A percentile compares a stretch with the other conserved stretches of the same genome.
These are phyloP conservation scores for Tympanoctomys barrerae DNA, from an alignment of 2,797 vertebrate species.

Conservation along the genomic window DNA sequence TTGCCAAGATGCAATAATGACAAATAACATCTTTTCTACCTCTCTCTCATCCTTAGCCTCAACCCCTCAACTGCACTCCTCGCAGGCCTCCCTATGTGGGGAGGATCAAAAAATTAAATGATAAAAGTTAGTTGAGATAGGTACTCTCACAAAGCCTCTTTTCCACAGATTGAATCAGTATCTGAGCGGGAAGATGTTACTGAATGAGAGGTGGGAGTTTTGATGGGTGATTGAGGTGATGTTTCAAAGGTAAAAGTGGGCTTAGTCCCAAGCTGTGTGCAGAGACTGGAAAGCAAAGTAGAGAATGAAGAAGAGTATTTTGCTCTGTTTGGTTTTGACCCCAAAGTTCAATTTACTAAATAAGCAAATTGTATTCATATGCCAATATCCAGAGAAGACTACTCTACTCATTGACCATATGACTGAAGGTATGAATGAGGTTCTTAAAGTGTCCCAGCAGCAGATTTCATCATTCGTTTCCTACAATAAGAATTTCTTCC, in stretches of 20 bases:
- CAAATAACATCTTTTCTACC: not conserved
- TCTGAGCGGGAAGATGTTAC: not conserved
- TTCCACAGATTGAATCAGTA: not conserved
- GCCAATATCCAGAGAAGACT: not conserved
- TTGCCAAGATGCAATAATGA: not conserved
- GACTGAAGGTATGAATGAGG: not conserved
- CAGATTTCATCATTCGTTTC: not conserved
- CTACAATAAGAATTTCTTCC: not conserved
- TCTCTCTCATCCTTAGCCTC: not conserved
- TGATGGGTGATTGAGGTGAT: not conserved
- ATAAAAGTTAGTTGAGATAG: not conserved
- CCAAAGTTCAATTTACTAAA: not conserved
- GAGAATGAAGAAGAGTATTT: not conserved
- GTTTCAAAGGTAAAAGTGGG: not conserved
- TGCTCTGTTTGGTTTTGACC: not conserved
- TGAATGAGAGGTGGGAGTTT: not conserved
- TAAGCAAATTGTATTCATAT: not conserved
- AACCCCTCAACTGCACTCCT: not conserved
- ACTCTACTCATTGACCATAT: not conserved
- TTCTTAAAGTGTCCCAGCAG: not conserved
- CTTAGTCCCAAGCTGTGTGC: not conserved
- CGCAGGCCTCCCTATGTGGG: not conserved
- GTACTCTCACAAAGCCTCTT: not conserved
- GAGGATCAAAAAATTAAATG: not conserved
- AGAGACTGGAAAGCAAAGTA: not conserved